Conservation (phyloP, 2,888 invertebrate genomes). For the Antheraea assamensis region DNA sequence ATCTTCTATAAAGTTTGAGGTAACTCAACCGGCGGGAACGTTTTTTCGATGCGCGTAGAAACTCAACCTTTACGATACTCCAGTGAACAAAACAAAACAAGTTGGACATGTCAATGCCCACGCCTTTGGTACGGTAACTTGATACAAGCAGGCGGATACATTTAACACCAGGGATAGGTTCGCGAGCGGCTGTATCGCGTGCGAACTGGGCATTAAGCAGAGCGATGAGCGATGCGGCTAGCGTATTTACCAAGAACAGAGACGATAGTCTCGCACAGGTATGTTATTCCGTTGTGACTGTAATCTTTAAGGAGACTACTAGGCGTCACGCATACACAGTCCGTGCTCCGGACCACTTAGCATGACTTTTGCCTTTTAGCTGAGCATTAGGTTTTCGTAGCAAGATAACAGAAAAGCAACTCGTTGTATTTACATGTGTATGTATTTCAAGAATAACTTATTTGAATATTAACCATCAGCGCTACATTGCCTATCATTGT, state of each 20-base stretch:
- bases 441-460: not conserved
- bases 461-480: not conserved
- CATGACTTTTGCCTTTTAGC: conserved; percentile 20
- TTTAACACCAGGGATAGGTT: conserved; percentile 75
- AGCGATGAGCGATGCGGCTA: conserved; percentile 55
- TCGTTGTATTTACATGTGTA: not conserved
- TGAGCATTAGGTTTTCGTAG: conserved; percentile 29
- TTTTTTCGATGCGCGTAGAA: conserved; percentile 76
- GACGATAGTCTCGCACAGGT: conserved; percentile 54
- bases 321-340: conserved; percentile 63
- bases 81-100: conserved; percentile 79
- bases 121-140: conserved; percentile 79
- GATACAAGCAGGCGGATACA: conserved; percentile 78
- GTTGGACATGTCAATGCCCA: conserved; percentile 80
- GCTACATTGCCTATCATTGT: not conserved
- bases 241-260: conserved; percentile 48
- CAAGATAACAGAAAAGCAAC: not conserved
- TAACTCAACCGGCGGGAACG: conserved; percentile 64
- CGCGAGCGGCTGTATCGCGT: conserved; percentile 56
- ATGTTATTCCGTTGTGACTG: conserved; percentile 51
- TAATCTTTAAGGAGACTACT: conserved; percentile 62
- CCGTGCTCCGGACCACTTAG: conserved; percentile 45
- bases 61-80: conserved; percentile 75
- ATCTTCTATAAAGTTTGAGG: conserved; percentile 63
- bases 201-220: conserved; percentile 51